phyloP scores from a whole-genome alignment of 2,888 invertebrate species.

The Metacarcinus magister region DNA sequence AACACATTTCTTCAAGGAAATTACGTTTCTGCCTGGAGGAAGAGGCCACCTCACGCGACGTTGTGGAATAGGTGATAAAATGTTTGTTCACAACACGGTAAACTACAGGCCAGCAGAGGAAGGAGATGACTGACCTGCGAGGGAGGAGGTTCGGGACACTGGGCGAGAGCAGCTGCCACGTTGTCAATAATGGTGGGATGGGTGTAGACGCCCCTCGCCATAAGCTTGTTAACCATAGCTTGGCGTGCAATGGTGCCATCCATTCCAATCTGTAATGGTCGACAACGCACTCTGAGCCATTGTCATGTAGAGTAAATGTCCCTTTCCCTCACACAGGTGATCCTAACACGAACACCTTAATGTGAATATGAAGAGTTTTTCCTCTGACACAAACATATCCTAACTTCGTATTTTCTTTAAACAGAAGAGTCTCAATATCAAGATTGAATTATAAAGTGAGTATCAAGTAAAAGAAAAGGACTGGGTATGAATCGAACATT shows the following conservation, averaged over 20 bases:
- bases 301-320: background rate
- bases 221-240: slow-evolving; percentile 68
- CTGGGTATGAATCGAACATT: too few relatives aligned
- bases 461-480: too few relatives aligned
- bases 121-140: slow-evolving; percentile 68
- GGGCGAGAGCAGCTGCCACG: slow-evolving; percentile 70
- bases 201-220: slow-evolving; percentile 54
- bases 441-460: too few relatives aligned
- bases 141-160: slow-evolving; percentile 75
- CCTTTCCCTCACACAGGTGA: background rate
- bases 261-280: slow-evolving; percentile 68
- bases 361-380: background rate
- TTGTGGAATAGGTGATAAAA: background rate
- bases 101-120: background rate
- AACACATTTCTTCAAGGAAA: background rate
- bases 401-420: too few relatives aligned
- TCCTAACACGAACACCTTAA: background rate
- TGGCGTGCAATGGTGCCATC: slow-evolving; percentile 76
- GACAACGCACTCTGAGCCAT: background rate
- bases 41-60: too few relatives aligned
- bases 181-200: slow-evolving; percentile 77
- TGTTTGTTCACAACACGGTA: background rate
- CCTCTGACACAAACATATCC: background rate
- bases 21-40: background rate
- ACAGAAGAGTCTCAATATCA: too few relatives aligned